phyloP scores from a whole-genome alignment of 2,888 invertebrate genomes.

The Acanthosepion pharaonis region DNA sequence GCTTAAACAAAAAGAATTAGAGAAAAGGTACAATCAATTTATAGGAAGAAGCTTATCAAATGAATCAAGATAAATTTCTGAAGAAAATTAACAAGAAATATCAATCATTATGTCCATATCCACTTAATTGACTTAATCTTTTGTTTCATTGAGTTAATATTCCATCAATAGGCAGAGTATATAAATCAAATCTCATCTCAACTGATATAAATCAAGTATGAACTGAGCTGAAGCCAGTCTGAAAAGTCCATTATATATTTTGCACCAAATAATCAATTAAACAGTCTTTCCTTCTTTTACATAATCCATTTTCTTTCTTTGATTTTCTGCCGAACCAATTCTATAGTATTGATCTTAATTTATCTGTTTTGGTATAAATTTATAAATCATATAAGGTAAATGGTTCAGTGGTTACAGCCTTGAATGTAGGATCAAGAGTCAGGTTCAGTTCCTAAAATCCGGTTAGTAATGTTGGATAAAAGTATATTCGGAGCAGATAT shows the following conservation, averaged over 20 bases:
- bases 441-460: too few species aligned
- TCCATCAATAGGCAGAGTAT: background rate
- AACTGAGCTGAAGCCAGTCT: background rate
- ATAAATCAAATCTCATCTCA: slow-evolving; percentile 20
- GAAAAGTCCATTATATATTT: slow-evolving; percentile 8
- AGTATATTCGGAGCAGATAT: too few species aligned
- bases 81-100: background rate
- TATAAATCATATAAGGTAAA: background rate
- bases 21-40: background rate
- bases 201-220: background rate
- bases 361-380: background rate
- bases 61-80: background rate
- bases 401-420: too few species aligned
- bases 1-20: background rate
- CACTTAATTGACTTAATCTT: background rate
- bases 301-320: background rate
- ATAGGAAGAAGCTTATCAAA: background rate
- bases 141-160: slow-evolving; percentile 24
- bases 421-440: too few species aligned
- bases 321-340: background rate
- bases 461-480: too few species aligned
- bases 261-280: slow-evolving; percentile 33
- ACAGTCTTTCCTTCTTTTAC: background rate
- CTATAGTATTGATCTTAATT: background rate
- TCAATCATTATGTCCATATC: background rate